Conservation (phyloP, 2,888 invertebrate genomes). For the Pardosa pseudoannulata region DNA sequence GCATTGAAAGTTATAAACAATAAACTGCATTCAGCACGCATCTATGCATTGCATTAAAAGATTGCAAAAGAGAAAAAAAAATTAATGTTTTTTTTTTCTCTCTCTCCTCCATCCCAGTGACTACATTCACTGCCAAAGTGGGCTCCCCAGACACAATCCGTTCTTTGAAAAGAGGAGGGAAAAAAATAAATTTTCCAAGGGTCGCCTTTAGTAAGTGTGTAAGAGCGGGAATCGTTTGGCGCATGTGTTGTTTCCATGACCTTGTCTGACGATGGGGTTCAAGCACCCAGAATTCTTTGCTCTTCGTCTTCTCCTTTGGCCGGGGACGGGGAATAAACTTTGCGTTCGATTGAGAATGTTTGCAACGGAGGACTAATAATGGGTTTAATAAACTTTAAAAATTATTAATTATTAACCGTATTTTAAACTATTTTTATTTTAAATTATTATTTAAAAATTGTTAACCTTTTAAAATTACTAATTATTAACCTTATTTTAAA, state of each 20-base stretch:
- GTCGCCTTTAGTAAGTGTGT: background rate
- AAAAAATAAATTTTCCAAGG: background rate
- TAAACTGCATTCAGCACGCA: background rate
- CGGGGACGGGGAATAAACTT: background rate
- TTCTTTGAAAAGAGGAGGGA: background rate
- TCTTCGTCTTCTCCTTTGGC: background rate
- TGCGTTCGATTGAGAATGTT: background rate
- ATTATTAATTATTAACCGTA: too few relatives aligned
- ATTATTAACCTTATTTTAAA: too few relatives aligned
- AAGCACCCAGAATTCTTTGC: conserved; percentile 31
- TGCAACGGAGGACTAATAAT: background rate
- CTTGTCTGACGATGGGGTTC: conserved; percentile 58
- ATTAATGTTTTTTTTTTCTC: background rate
- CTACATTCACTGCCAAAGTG: background rate
- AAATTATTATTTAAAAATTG: too few relatives aligned
- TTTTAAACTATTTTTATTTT: too few relatives aligned
- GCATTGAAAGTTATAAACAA: background rate
- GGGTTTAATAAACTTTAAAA: too few relatives aligned
- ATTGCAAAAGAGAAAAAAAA: background rate
- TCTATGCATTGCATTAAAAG: too few relatives aligned
- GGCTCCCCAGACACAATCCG: background rate
- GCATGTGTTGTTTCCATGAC: conserved; percentile 24
- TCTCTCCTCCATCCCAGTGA: background rate
- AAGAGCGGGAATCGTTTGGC: background rate
- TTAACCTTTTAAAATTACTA: too few relatives aligned